A percentile compares a stretch with the other conserved stretches of the same genome.
These are phyloP conservation scores for Cryptomyrus ogoouensis DNA, from an alignment of 2,113 vertebrate genomes.

Conservation along the genomic window DNA sequence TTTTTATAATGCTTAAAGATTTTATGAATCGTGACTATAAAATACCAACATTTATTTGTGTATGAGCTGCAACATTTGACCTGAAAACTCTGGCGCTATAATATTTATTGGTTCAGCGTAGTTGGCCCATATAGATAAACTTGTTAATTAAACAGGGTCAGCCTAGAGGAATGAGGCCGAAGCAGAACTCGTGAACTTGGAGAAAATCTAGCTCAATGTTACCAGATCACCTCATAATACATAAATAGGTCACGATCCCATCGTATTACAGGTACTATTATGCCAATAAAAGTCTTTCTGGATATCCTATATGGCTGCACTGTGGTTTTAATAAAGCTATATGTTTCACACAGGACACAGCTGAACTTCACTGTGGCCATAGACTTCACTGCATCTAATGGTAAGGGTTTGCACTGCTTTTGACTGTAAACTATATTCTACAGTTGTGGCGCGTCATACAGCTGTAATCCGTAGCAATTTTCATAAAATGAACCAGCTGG, in stretches of 20 bases:
- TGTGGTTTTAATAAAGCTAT: not conserved
- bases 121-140: not conserved
- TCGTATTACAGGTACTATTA: not conserved
- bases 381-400: conserved; percentile 90
- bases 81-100: not conserved
- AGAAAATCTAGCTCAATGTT: not conserved
- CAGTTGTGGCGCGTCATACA: not conserved
- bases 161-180: not conserved
- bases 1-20: not conserved
- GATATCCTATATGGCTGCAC: not conserved
- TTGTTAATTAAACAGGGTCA: conserved; percentile 3
- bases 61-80: not conserved
- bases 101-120: not conserved
- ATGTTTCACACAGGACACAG: conserved; percentile 68
- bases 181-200: not conserved
- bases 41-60: not conserved
- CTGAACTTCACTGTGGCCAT: conserved; percentile 92
- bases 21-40: not conserved
- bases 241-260: not conserved
- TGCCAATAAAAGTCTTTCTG: not conserved
- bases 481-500: not conserved
- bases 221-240: not conserved
- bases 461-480: not conserved
- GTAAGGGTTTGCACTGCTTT: conserved; percentile 52
- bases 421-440: not conserved